Evolutionary conservation across 2,888 invertebrate genomes (phyloP).

Genomic region (Pachliopta kotzebuea): DNA sequence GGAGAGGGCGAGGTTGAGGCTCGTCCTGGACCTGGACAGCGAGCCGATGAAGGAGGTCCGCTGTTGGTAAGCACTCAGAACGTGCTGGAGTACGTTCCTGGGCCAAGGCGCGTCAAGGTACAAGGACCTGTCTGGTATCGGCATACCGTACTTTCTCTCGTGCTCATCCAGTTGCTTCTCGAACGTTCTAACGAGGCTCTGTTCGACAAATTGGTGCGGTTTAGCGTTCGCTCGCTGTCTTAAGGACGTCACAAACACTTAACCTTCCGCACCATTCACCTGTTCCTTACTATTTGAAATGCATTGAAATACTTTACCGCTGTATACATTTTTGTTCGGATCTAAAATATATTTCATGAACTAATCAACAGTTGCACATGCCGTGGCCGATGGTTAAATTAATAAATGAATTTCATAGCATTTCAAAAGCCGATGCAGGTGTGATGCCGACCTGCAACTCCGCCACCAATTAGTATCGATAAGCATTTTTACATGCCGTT

Average conservation of each 20-base stretch:
- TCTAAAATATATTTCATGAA: neutral
- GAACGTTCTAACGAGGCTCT: conserved; percentile 61
- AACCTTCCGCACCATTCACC: conserved; percentile 30
- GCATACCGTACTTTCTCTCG: conserved; percentile 66
- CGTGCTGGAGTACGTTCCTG: conserved; percentile 67
- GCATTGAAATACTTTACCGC: conserved; percentile 13
- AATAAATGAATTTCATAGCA: conserved; percentile 25
- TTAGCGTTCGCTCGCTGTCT: conserved; percentile 37
- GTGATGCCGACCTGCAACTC: neutral
- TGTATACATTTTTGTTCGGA: neutral
- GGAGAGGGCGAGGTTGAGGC: conserved; percentile 63
- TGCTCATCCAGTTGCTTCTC: conserved; percentile 68
- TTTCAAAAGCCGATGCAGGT: conserved; percentile 22
- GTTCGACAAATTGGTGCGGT: conserved; percentile 37
- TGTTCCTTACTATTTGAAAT: conserved; percentile 19
- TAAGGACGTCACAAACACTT: conserved; percentile 49
- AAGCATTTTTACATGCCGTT: conserved; percentile 13
- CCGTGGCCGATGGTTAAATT: neutral
- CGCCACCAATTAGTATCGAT: conserved; percentile 20
- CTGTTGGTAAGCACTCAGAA: conserved; percentile 62
- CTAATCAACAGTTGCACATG: neutral
- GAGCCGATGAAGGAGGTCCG: conserved; percentile 75
- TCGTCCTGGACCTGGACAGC: conserved; percentile 79
- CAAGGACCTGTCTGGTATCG: conserved; percentile 54
- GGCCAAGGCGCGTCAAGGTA: conserved; percentile 70